These are phyloP conservation scores for Acrocephalus scirpaceus DNA, from an alignment of 2,797 vertebrate genomes.

Conservation along the genomic window DNA sequence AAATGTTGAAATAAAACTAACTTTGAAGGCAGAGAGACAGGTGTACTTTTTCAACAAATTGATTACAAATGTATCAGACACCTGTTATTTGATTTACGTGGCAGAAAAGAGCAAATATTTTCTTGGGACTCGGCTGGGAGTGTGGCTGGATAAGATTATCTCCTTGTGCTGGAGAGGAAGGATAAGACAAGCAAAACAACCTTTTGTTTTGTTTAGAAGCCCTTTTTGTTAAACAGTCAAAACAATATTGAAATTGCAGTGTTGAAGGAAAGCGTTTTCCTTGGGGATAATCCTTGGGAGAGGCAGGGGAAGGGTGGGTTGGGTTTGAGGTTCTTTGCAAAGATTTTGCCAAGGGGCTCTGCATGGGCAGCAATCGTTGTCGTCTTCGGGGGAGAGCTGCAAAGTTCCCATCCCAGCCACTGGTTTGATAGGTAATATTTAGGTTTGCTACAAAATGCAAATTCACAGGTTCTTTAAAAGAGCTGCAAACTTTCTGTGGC, in stretches of 20 bases:
- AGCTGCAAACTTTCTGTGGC: not conserved
- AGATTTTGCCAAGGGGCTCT: not conserved
- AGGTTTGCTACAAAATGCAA: not conserved
- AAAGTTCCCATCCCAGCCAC: not conserved
- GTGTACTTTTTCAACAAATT: constrained; percentile 12
- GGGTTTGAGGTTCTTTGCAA: not conserved
- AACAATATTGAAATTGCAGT: not conserved
- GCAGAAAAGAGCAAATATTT: constrained; percentile 54
- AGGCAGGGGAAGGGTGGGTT: not conserved
- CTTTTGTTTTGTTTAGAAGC: not conserved
- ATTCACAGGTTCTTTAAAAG: not conserved
- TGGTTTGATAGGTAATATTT: not conserved
- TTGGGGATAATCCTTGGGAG: not conserved
- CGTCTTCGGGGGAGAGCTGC: accelerated
- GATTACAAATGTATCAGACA: not conserved
- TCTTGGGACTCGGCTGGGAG: not conserved
- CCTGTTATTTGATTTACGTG: not conserved
- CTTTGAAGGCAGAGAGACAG: not conserved
- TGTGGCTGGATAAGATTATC: constrained; percentile 9
- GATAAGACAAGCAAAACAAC: not conserved
- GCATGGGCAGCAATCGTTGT: accelerated
- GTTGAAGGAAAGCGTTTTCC: not conserved
- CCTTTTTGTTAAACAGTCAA: not conserved
- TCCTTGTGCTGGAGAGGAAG: constrained; percentile 13
- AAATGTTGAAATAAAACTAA: constrained; percentile 23